Conservation (phyloP, 2,888 invertebrate genomes). For the Orthonevra nobilis region DNA sequence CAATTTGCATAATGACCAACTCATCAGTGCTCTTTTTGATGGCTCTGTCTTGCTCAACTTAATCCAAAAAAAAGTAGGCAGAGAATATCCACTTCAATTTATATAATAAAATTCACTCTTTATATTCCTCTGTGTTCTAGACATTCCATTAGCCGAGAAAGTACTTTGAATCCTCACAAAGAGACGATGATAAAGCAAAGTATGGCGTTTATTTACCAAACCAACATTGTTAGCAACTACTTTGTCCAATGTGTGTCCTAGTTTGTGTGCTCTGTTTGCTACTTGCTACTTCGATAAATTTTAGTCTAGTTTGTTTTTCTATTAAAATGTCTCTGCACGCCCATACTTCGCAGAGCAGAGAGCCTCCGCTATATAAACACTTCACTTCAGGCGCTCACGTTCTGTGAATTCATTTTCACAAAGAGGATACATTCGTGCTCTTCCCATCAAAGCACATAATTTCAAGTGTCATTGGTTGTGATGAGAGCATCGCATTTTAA, state of each 20-base stretch:
- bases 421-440: conserved; percentile 22
- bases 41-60: background rate
- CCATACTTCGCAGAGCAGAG: background rate
- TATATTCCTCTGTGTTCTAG: background rate
- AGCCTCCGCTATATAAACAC: conserved; percentile 2
- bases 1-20: too few relatives aligned
- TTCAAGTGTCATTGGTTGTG: conserved; percentile 50
- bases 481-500: conserved; percentile 48
- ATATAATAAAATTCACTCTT: background rate
- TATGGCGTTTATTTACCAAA: conserved; percentile 10
- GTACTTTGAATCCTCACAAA: background rate
- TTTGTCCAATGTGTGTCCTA: conserved; percentile 27
- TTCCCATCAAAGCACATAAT: conserved; percentile 48
- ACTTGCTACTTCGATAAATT: conserved; percentile 13
- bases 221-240: conserved; percentile 9
- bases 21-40: too few relatives aligned
- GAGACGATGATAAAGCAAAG: conserved; percentile 3
- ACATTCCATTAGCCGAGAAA: conserved; percentile 4
- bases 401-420: conserved; percentile 41
- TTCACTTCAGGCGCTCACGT: conserved; percentile 30
- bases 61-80: background rate
- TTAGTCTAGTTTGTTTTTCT: conserved; percentile 15
- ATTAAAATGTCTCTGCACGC: conserved; percentile 29
- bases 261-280: conserved; percentile 16
- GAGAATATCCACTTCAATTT: background rate